Conservation (phyloP, 1,140 invertebrate genomes). For the Sinonovacula constricta region DNA sequence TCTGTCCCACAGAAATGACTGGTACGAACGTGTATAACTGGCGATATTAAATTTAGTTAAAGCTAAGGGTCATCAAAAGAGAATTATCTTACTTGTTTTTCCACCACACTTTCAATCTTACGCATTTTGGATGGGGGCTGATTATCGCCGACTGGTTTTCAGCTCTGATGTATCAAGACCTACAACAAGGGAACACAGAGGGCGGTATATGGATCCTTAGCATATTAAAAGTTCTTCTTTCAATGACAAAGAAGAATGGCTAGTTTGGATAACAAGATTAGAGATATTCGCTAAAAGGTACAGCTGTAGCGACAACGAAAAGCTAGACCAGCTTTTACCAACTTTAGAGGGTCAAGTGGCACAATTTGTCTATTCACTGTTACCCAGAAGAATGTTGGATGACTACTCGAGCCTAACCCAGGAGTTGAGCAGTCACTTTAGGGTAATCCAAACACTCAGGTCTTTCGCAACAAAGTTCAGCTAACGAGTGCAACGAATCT, state of each 20-base stretch:
- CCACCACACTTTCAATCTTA: no score
- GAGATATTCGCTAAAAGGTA: neutral
- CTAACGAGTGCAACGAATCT: no score
- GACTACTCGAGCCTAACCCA: neutral
- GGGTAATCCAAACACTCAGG: neutral
- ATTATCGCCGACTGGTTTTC: no score
- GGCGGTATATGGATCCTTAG: no score
- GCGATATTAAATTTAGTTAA: no score
- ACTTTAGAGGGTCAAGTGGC: constrained; percentile 4
- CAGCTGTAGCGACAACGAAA: neutral
- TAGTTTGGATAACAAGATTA: constrained; percentile 8
- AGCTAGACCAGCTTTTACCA: neutral
- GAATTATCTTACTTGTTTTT: no score
- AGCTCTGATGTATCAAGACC: no score
- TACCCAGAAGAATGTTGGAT: neutral
- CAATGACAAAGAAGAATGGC: neutral
- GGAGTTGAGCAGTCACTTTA: constrained; percentile 3
- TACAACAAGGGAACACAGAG: no score
- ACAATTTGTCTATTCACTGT: constrained; percentile 9
- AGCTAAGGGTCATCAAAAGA: no score
- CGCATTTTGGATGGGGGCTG: no score
- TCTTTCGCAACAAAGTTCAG: constrained; percentile 6
- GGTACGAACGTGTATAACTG: no score
- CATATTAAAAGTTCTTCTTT: constrained; percentile 1
- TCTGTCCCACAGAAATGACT: no score